A percentile compares a stretch with the other conserved stretches of the same genome.
These are phyloP conservation scores for Prunella fulvescens DNA, from an alignment of 2,113 vertebrate species.

Conservation along the genomic window DNA sequence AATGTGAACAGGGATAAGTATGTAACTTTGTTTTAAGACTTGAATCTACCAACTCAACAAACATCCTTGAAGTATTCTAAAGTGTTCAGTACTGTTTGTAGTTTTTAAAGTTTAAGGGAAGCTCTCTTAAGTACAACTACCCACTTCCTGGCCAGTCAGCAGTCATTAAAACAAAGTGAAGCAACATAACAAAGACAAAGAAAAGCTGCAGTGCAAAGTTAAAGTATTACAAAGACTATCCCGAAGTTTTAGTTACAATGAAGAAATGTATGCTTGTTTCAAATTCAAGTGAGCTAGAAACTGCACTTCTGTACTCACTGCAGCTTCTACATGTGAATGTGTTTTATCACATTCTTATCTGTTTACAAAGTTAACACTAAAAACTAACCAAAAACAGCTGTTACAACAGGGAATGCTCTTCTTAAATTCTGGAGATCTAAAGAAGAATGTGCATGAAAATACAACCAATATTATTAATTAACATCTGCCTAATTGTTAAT, in stretches of 20 bases:
- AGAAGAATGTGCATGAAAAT: neutral
- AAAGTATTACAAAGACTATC: neutral
- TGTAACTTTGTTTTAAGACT: neutral
- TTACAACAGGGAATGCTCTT: neutral
- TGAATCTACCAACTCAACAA: neutral
- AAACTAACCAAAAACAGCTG: conserved; percentile 21
- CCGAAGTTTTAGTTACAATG: neutral
- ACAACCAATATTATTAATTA: neutral
- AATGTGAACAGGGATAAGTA: neutral
- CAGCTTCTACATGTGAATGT: neutral
- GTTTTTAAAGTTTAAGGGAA: neutral
- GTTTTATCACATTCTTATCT: neutral
- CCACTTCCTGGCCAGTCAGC: neutral
- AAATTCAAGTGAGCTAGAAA: neutral
- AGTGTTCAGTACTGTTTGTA: neutral
- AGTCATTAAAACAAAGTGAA: neutral
- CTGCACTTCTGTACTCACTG: neutral
- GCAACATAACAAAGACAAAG: neutral
- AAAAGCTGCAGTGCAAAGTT: neutral
- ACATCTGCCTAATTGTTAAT: neutral
- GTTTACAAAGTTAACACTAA: neutral
- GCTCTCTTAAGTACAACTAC: neutral
- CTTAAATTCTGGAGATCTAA: neutral
- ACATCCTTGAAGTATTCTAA: neutral
- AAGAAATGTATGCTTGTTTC: neutral